phyloP scores from a whole-genome alignment of 2,888 invertebrate species.

The Chaetogeoica ovagalla region DNA sequence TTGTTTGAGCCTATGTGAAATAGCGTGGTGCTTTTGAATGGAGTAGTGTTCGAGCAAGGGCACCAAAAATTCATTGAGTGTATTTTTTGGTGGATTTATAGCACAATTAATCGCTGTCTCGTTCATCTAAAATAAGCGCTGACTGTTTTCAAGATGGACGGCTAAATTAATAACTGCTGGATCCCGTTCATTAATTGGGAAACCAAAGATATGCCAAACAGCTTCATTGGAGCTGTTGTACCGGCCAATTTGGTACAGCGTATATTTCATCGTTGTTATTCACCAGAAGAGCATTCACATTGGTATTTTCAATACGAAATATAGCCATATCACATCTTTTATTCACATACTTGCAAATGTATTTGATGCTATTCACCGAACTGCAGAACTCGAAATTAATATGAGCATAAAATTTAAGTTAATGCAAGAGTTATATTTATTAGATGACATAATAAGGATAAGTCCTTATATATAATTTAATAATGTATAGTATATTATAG shows the following conservation, averaged over 20 bases:
- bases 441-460: too few relatives aligned
- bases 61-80: slow-evolving; percentile 49
- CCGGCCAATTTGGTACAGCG: slow-evolving; percentile 56
- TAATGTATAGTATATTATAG: too few relatives aligned
- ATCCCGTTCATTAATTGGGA: slow-evolving; percentile 57
- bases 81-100: slow-evolving; percentile 52
- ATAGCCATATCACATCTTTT: slow-evolving; percentile 56
- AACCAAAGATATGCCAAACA: slow-evolving; percentile 54
- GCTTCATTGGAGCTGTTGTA: slow-evolving; percentile 57
- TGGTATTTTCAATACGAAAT: slow-evolving; percentile 53
- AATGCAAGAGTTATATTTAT: too few relatives aligned
- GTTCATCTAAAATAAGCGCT: slow-evolving; percentile 45
- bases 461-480: too few relatives aligned
- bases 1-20: too few relatives aligned
- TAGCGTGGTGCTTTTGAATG: too few relatives aligned
- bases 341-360: slow-evolving; percentile 59
- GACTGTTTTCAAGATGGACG: slow-evolving; percentile 57
- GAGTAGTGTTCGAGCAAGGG: too few relatives aligned
- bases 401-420: too few relatives aligned
- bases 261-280: slow-evolving; percentile 56
- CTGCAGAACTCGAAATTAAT: slow-evolving; percentile 58
- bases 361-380: slow-evolving; percentile 59
- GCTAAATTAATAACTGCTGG: slow-evolving; percentile 57
- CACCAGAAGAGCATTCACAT: slow-evolving; percentile 56
- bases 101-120: slow-evolving; percentile 17